These are phyloP conservation scores for Meteorus cinctellus DNA, from an alignment of 2,888 invertebrate species.

Conservation along the genomic window DNA sequence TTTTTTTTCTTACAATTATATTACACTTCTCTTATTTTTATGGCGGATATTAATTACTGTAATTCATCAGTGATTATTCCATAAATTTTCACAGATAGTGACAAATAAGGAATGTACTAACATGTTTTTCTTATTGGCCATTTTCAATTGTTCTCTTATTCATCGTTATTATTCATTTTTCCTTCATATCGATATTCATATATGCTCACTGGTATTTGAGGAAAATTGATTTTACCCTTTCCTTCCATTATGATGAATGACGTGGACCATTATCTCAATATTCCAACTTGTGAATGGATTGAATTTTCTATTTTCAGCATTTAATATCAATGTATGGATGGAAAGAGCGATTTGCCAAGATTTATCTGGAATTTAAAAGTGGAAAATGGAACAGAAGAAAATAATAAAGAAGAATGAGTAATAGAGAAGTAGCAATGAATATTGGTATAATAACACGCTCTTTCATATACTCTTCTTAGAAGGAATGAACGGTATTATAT, in stretches of 20 bases:
- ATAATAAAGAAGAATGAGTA: neutral
- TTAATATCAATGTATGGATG: neutral
- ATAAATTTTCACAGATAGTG: neutral
- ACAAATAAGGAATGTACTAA: neutral
- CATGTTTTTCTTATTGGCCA: neutral
- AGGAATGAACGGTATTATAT: conserved; percentile 21
- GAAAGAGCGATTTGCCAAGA: neutral
- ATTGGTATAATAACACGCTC: neutral
- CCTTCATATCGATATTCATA: neutral
- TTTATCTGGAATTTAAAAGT: neutral
- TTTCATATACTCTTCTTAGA: neutral
- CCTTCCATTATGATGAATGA: neutral
- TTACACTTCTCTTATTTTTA: neutral
- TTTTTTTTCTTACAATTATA: neutral
- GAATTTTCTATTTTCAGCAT: neutral
- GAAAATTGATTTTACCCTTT: neutral
- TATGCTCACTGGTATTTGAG: neutral
- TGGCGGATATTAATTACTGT: neutral
- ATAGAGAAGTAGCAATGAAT: neutral
- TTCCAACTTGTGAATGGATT: neutral
- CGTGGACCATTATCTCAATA: no score
- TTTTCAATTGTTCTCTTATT: neutral
- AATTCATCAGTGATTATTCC: neutral
- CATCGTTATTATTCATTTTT: neutral
- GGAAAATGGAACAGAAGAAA: neutral